Conservation (phyloP, 2,797 vertebrate species). For the Pogonophryne albipinna region DNA sequence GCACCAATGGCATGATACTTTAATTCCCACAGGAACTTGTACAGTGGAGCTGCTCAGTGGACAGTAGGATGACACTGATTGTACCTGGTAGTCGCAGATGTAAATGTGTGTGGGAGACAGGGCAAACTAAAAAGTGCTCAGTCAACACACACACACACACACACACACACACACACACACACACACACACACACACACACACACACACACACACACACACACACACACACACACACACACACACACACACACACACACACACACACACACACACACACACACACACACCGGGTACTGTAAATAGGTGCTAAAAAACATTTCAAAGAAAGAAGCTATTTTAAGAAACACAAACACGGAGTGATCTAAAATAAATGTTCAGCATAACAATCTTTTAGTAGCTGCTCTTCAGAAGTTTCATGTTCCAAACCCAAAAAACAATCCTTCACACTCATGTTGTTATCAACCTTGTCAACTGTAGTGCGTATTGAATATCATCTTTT, state of each 20-base stretch:
- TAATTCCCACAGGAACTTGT: neutral
- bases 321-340: conserved; percentile 14
- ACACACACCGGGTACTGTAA: neutral
- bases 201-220: too few species aligned
- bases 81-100: neutral
- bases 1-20: neutral
- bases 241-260: too few species aligned
- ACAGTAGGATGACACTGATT: conserved; percentile 2
- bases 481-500: neutral
- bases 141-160: conserved; percentile 3
- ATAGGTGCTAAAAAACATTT: neutral
- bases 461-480: neutral
- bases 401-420: neutral
- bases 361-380: conserved; percentile 9
- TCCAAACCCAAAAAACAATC: neutral
- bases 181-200: neutral
- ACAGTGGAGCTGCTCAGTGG: conserved; percentile 11
- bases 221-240: too few species aligned
- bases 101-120: conserved; percentile 9
- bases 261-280: too few species aligned
- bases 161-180: neutral
- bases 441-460: neutral
- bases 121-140: conserved; percentile 1
- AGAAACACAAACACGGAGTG: neutral
- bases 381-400: neutral